Evolutionary conservation across 2,797 vertebrate species (phyloP), one percentile per base, ranked within the genome.

Genomic region (Onychomys torridus): DNA sequence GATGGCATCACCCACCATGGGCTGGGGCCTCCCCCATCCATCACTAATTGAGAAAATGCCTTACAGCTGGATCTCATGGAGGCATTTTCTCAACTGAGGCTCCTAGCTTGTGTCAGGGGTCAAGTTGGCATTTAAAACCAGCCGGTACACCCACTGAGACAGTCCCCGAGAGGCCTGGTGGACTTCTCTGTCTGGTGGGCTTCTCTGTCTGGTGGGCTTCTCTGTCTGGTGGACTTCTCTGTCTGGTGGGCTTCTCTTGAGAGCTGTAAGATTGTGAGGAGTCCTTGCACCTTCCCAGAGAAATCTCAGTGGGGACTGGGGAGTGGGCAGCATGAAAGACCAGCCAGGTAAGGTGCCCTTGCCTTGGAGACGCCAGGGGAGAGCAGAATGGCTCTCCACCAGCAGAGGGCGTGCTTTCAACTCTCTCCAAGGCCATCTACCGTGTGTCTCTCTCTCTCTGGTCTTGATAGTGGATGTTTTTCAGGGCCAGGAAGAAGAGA

Each of bases 381-480:
- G 19, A 61, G 52, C 71, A 71, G 21, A 91, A 40, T 0, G 23
- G 13, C 4, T 77, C 1, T 43, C 89, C 2, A 1, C 34, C 49
- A 16, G 17, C 37, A 27, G 63, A 82, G 67, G 65, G 75, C 6
- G 11, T 77, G 7, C 55, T 88, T 46, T 34, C 25, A 52, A 10
- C 29, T 7, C 6, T 52, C 55, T 40, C 49, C 16, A 57, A 84
- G n/a, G 69, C 16, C 29, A 23, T 63, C 40, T 43, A 9, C 69
- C 57, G 89, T n/a, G n/a, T n/a, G n/a, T 32, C 11, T 76, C 49
- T 91, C 40, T 11, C 12, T 81, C 29, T 40, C 27, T 75, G 46
- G n/a, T 82, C 43, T 94, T 97, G 55, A 91, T 90, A 89, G 65
- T 84, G 43, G 0, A 12, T 95, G 96, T 97, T 96, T 97, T 98